phyloP scores from a whole-genome alignment of 2,113 vertebrate species.

The Ophthalmolycus amberensis region DNA sequence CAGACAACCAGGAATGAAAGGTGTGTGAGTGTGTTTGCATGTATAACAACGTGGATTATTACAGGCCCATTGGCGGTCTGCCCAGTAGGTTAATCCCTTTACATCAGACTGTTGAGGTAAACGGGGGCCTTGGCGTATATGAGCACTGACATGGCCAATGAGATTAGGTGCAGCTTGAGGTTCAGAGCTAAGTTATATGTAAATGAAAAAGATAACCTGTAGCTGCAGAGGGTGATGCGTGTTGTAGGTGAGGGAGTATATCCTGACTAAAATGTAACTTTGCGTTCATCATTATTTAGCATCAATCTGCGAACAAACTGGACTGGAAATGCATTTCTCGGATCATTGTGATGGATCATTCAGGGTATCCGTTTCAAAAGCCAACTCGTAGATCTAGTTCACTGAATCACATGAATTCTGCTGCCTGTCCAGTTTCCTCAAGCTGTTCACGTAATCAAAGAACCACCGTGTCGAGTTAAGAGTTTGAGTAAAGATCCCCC shows the following conservation, averaged over 20 bases:
- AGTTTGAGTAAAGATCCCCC: no score
- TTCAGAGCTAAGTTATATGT: neutral
- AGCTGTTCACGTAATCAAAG: no score
- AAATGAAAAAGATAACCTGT: neutral
- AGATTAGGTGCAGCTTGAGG: neutral
- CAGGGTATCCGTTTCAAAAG: neutral
- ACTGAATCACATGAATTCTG: no score
- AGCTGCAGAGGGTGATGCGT: neutral
- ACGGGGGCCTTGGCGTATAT: neutral
- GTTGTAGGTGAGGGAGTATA: neutral
- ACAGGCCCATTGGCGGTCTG: neutral
- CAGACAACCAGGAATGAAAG: neutral
- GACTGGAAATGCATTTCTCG: neutral
- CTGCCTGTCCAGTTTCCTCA: no score
- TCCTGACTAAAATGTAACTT: neutral
- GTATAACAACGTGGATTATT: conserved; percentile 9
- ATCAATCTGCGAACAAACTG: neutral
- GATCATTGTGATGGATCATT: neutral
- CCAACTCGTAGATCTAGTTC: neutral
- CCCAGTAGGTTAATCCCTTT: conserved; percentile 36
- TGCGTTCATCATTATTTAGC: neutral
- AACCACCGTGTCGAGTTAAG: no score
- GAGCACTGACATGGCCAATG: neutral
- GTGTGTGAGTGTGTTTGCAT: conserved; percentile 24
- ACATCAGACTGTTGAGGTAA: conserved; percentile 10